Base-by-base conservation (phyloP, 2,888 invertebrate genomes). In the Eupithecia dodoneata region DNA sequence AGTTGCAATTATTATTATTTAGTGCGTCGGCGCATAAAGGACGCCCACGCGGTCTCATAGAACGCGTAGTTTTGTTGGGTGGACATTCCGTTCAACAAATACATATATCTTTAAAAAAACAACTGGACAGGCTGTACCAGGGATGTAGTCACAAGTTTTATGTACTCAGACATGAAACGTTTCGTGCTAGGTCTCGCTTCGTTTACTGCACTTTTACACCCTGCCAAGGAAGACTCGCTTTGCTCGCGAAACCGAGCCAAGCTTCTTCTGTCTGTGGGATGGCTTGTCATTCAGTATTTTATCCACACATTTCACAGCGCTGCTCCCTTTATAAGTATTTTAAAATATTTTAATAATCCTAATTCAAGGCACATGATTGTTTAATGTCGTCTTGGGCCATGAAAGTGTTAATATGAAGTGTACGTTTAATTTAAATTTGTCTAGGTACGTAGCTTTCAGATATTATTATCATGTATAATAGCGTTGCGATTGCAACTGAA, bases 1-100 rank as follows among this genome's bases (percentile, higher is more conserved):
- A 94, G 87, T 87, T 86, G 89, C 92, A 93, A 94, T 93, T 92
- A 93, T 92, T 94, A 93, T 94, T 94, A 93, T 94, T 93, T 92
- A 93, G 92, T 93, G 88, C 91, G 90, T 89, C 90, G 88, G 90
- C 86, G 87, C 87, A 90, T 90, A 92, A 91, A 92, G 88, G 87
- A 88, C 93, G 88, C 94, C 94, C 90, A 93, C 93, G 91, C 90
- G 77, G 30, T 77, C 82, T 74, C 82, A 81, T 81, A 83, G 81
- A 79, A 82, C 83, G 78, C 75, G 59, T 75, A 80, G 5, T 52
- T 9, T 83, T 4, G 12, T 85, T 79, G 75, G 82, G 74, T 85
- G 88, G 91, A 91, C 69, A 81, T 75, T 76, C 55, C 80, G 12
- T 79, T 69, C 67, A 45, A n/a, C n/a, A 7, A 3, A 4, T 55